Conservation (phyloP, 53 echinoderm and acorn worm genomes). For the Astropecten irregularis region DNA sequence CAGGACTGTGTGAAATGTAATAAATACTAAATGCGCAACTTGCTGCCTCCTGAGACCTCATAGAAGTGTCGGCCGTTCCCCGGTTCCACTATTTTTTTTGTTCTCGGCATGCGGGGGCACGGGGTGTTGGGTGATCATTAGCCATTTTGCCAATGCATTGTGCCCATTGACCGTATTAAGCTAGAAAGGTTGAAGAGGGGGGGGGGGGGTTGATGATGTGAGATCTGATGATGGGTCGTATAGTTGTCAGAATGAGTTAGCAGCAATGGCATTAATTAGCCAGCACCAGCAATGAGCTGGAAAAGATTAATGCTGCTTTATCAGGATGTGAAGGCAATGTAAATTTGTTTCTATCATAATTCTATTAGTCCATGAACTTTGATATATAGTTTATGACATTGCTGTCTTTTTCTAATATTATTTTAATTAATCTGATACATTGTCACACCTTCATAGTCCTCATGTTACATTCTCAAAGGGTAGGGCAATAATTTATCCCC, state of each 20-base stretch:
- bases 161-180: not conserved
- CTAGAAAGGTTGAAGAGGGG: not conserved
- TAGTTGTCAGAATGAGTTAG: slow-evolving; percentile 49
- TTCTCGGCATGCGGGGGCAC: not conserved
- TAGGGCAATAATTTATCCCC: no score
- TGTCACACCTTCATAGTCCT: no score
- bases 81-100: slow-evolving; percentile 9
- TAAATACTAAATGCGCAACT: slow-evolving; percentile 42
- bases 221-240: not conserved
- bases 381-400: no score
- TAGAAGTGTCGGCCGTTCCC: not conserved
- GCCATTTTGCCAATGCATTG: not conserved
- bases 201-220: not conserved
- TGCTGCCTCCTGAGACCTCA: not conserved
- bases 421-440: no score
- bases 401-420: no score
- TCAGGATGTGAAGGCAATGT: slow-evolving; percentile 25
- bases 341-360: not conserved
- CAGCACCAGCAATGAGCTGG: not conserved
- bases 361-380: no score
- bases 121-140: slow-evolving; percentile 24
- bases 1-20: slow-evolving; percentile 40
- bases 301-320: slow-evolving; percentile 17
- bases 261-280: slow-evolving; percentile 33
- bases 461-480: no score